A percentile compares a stretch with the other conserved stretches of the same genome.
These are phyloP conservation scores for Zootermopsis nevadensis DNA, from an alignment of 2,888 invertebrate genomes.

Conservation along the genomic window DNA sequence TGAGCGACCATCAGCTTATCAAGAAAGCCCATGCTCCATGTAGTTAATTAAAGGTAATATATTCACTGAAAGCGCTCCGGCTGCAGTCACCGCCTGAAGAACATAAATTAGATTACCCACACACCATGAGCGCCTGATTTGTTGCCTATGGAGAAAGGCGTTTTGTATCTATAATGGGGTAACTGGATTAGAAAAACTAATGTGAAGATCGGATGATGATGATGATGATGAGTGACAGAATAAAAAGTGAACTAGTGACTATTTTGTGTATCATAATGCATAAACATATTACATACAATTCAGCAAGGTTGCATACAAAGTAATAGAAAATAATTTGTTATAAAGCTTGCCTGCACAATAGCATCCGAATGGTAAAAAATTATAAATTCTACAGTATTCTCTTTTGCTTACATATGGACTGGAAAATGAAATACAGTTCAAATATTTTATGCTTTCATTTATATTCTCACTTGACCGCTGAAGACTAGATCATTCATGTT, in stretches of 20 bases:
- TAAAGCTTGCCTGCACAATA: too few species aligned
- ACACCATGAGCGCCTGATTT: background rate
- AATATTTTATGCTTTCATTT: too few species aligned
- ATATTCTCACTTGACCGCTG: too few species aligned
- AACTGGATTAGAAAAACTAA: constrained; percentile 15
- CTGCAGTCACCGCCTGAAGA: background rate
- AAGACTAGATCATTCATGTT: too few species aligned
- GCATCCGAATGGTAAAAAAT: too few species aligned
- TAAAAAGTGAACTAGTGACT: background rate
- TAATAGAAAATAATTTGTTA: background rate
- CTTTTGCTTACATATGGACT: too few species aligned
- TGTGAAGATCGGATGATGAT: background rate
- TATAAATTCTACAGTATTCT: too few species aligned
- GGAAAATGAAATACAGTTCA: too few species aligned
- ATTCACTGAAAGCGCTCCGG: too few species aligned
- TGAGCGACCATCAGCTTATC: too few species aligned
- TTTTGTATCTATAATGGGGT: background rate
- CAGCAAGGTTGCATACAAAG: background rate
- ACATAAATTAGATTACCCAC: background rate
- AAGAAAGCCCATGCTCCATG: too few species aligned
- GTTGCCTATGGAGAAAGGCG: background rate
- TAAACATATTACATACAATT: background rate
- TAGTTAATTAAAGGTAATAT: too few species aligned
- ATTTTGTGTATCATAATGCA: background rate
- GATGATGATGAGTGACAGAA: background rate